Percentiles rank a stretch among this genome's conserved stretches.
Conservation (phyloP, 2,113 vertebrate species). For the Ellobius talpinus region DNA sequence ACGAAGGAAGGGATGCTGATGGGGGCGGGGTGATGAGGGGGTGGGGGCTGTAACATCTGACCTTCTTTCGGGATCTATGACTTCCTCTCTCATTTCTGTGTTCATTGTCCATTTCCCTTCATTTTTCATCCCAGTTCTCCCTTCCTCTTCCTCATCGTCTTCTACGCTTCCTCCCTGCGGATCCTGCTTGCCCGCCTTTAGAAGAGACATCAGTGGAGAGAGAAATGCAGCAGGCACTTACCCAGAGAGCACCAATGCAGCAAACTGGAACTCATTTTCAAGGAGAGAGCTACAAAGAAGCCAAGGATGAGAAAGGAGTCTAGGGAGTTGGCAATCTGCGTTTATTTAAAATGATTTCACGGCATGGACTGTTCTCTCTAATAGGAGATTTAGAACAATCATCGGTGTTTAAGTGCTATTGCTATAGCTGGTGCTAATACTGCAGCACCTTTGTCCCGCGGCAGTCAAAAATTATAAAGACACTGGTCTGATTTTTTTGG, state of each 20-base stretch:
- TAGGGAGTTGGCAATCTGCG: neutral
- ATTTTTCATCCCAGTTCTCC: neutral
- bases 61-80: neutral
- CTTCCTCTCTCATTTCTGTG: neutral
- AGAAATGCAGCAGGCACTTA: neutral
- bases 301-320: neutral
- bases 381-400: neutral
- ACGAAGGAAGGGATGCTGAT: neutral
- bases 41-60: neutral
- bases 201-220: neutral
- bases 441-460: neutral
- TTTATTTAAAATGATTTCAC: neutral
- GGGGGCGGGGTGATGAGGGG: neutral
- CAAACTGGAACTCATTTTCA: neutral
- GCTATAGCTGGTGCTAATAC: neutral
- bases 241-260: neutral
- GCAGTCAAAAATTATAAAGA: neutral
- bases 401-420: neutral
- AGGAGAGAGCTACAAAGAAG: neutral
- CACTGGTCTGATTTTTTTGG: neutral
- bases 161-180: accelerated
- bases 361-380: neutral
- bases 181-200: neutral
- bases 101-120: neutral
- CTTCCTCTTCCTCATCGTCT: neutral